Evolutionary conservation across 2,797 vertebrate genomes (phyloP), one percentile per base, ranked within the genome.

Genomic region (Tangara arthus): DNA sequence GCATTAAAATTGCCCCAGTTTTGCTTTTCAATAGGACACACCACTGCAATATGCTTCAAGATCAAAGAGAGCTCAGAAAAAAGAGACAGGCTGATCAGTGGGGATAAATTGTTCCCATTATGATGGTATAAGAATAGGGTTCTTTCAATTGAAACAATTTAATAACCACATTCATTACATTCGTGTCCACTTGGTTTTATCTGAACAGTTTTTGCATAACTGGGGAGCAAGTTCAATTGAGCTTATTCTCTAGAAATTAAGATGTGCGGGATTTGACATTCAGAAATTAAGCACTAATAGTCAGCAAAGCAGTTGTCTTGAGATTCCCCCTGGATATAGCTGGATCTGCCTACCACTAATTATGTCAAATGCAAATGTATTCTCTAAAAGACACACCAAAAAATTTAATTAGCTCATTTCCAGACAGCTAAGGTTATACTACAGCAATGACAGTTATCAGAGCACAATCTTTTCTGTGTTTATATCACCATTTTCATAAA

Each of bases 1-100:
- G 99, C 99, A 99, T 99, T 99, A 99, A 99, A 99, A 99, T 99
- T 99, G 99, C 99, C 99, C 99, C 99, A 99, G 99, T 99, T 99
- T 99, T 99, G 97, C 99, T 99, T 99, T 99, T 99, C 98, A 99
- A 99, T 99, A 99, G 99, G 99, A 99, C 98, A 99, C 99, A 99
- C 99, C 98, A 99, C 98, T 95, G 99, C 99, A 99, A 99, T 99
- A 99, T 99, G 98, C 99, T 99, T 98, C 98, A 98, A 99, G 99
- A 99, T 99, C 99, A 99, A 99, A 99, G 99, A 98, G 98, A 99
- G 98, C 98, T 99, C 98, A 98, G 98, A 99, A 97, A 98, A 98
- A 98, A 98, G 98, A 99, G 99, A 99, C 98, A 98, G 98, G 98
- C 98, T 97, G 99, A 99, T 99, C 99, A 99, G 99, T 99, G 98